Base-by-base conservation (phyloP, 2,113 vertebrate species). In the Brachyistius frenatus region DNA sequence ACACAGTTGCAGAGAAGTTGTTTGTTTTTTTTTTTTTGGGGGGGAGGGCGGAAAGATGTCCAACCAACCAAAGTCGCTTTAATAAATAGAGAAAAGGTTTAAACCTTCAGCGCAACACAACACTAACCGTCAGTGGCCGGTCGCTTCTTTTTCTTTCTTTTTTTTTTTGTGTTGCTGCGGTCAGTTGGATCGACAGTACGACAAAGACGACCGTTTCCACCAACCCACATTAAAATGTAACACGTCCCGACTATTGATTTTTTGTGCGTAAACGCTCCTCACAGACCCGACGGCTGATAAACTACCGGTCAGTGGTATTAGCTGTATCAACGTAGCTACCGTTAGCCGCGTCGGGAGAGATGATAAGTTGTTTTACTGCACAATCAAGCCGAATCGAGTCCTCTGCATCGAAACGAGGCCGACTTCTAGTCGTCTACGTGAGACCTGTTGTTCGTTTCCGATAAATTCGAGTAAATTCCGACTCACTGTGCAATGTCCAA, bases 401-500 rank as follows among this genome's bases (percentile, higher is more conserved):
- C 15, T 23, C 37, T 5, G 14, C 5, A 14, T 9, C 10, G 2
- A 5, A 4, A 15, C 14, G 5, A 50, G 0, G 30, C 1, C 10
- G 1, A 31, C 36, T 36, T 47, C 1, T 11, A 32, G 16, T 7
- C 5, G 33, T n/a, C 7, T 3, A 5, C 3, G 14, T 15, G 0
- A 62, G 0, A 8, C 5, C 4, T 2, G 13, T 7, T 30, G 2
- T 9, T 41, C 0, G 49, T 16, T 8, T 47, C 44, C 5, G 0
- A 0, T 55, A 32, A 31, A 52, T 4, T 8, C 5, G 23, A 58
- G 9, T 50, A 14, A 39, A 50, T 5, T 5, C 0, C 47, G 14
- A 84, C 86, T 84, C 60, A 90, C 86, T 33, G 50, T 53, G 31
- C 5, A 36, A 36, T 9, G 23, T 58, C 4, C 2, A 64, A 36